These are phyloP conservation scores for Nothoprocta perdicaria DNA, from an alignment of 2,113 vertebrate species.

Conservation along the genomic window DNA sequence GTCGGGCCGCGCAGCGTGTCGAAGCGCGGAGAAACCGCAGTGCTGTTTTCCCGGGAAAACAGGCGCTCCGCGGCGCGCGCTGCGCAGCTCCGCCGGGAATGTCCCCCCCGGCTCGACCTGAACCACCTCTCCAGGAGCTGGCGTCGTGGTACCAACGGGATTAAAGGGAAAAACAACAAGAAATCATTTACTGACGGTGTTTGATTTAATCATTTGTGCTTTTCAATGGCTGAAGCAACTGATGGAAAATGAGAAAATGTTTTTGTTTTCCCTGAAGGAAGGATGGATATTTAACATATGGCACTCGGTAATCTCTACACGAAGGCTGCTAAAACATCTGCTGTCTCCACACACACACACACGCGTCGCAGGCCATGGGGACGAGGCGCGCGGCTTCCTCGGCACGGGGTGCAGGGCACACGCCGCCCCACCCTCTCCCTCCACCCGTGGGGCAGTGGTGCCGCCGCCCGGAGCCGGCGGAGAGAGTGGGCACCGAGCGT, in stretches of 20 bases:
- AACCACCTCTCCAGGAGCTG: background rate
- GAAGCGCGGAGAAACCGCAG: background rate
- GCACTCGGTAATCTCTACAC: slow-evolving; percentile 36
- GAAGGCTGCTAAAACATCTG: slow-evolving; percentile 53
- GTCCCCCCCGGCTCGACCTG: background rate
- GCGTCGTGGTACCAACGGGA: background rate
- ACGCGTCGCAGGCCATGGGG: slow-evolving; percentile 22
- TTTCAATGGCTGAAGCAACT: background rate
- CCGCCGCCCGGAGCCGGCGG: background rate
- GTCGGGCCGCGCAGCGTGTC: background rate
- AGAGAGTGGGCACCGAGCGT: background rate
- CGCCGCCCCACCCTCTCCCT: no score
- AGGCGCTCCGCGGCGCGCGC: slow-evolving; percentile 27
- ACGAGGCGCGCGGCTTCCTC: background rate
- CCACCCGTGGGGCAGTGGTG: background rate
- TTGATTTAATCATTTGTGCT: background rate
- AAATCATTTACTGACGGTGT: no score
- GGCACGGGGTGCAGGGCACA: background rate
- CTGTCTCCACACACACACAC: background rate
- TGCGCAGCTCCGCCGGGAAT: background rate
- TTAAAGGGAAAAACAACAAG: background rate
- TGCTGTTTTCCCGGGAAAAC: background rate
- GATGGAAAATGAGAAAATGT: background rate
- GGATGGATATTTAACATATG: slow-evolving; percentile 47
- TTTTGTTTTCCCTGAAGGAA: background rate